These are phyloP conservation scores for Xyrichtys novacula DNA, from an alignment of 2,797 vertebrate genomes.

Conservation along the genomic window DNA sequence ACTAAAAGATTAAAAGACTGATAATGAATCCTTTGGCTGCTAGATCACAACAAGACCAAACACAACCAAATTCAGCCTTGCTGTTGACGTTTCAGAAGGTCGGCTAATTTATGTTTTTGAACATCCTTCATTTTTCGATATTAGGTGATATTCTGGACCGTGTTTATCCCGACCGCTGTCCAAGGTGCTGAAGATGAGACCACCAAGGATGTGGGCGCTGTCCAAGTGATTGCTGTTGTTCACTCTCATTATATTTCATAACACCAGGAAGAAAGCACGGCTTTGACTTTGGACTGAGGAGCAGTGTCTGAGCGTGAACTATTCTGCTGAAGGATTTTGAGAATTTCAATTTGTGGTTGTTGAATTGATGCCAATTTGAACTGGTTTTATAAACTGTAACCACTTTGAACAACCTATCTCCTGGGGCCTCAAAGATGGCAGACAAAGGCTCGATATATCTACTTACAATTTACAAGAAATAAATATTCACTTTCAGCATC, in stretches of 20 bases:
- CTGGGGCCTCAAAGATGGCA: background rate
- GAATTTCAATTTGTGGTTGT: background rate
- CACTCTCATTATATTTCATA: background rate
- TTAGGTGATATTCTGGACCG: slow-evolving; percentile 18
- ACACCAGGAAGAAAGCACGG: background rate
- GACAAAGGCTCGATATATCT: background rate
- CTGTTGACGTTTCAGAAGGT: background rate
- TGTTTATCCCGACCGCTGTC: slow-evolving; percentile 39
- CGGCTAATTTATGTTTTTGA: background rate
- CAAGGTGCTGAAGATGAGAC: slow-evolving; percentile 59
- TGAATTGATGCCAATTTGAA: background rate
- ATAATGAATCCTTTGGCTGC: too few species aligned
- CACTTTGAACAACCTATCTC: background rate
- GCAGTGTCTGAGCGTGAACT: background rate
- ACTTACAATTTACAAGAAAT: background rate
- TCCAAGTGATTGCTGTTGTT: slow-evolving; percentile 4
- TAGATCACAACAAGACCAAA: too few species aligned
- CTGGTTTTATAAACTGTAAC: background rate
- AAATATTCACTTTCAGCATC: too few species aligned
- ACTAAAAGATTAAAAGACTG: too few species aligned
- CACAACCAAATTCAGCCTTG: background rate
- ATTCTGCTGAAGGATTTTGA: background rate
- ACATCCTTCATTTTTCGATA: background rate
- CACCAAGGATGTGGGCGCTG: slow-evolving; percentile 13
- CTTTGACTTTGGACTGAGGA: background rate